A percentile compares a stretch with the other conserved stretches of the same genome.
phyloP scores from a whole-genome alignment of 2,797 vertebrate species.

The Gadopsis marmoratus region DNA sequence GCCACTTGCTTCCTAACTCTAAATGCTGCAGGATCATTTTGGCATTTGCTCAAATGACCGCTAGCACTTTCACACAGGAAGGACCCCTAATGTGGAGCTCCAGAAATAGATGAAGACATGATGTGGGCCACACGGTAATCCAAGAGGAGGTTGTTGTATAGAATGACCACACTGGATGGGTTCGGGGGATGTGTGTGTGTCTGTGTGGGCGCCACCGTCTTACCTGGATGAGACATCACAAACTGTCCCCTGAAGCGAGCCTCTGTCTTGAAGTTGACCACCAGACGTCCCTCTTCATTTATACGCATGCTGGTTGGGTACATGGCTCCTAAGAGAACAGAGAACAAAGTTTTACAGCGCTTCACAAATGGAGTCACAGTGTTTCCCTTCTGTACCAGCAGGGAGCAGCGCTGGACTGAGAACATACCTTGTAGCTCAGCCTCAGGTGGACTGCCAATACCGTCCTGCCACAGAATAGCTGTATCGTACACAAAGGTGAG shows the following conservation, averaged over 20 bases:
- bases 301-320: slow-evolving; percentile 89
- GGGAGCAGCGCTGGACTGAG: neutral
- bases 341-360: slow-evolving; percentile 10
- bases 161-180: slow-evolving; percentile 45
- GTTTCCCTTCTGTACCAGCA: neutral
- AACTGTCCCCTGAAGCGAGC: slow-evolving; percentile 88
- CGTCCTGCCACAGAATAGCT: slow-evolving; percentile 89
- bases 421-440: slow-evolving; percentile 87
- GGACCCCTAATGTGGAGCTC: slow-evolving; percentile 64
- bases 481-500: slow-evolving; percentile 90
- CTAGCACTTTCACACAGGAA: slow-evolving; percentile 72
- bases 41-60: slow-evolving; percentile 75
- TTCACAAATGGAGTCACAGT: neutral
- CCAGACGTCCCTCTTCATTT: slow-evolving; percentile 86
- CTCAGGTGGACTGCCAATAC: slow-evolving; percentile 88
- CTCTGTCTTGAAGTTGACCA: slow-evolving; percentile 88
- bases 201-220: neutral
- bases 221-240: slow-evolving; percentile 90
- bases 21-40: slow-evolving; percentile 62
- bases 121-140: slow-evolving; percentile 64
- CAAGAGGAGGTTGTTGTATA: slow-evolving; percentile 59
- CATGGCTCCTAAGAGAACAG: slow-evolving; percentile 83
- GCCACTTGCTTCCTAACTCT: slow-evolving; percentile 48
- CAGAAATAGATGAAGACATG: slow-evolving; percentile 75
- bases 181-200: slow-evolving; percentile 25